A percentile compares a stretch with the other conserved stretches of the same genome.
These are phyloP conservation scores for Pomacea maculata DNA, from an alignment of 1,140 invertebrate genomes.

Conservation along the genomic window DNA sequence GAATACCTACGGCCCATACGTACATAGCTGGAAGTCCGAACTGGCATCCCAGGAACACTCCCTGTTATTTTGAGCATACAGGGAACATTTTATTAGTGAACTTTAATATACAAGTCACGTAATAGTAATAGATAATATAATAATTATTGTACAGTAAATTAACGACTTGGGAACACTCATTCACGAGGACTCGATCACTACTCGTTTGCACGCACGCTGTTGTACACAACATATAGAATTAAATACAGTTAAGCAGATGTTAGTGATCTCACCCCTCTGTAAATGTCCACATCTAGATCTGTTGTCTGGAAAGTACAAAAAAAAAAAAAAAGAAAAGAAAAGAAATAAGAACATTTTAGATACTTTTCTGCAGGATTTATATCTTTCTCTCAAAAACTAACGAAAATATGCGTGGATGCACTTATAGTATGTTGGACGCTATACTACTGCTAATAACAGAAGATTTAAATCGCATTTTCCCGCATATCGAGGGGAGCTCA, in stretches of 20 bases:
- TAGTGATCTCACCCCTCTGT: conserved; percentile 71
- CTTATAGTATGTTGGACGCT: neutral
- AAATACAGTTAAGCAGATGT: too few relatives aligned
- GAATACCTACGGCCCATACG: conserved; percentile 89
- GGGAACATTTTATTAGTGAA: neutral
- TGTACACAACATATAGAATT: neutral
- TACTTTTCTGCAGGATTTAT: neutral
- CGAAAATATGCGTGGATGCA: neutral
- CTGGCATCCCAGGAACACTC: conserved; percentile 83
- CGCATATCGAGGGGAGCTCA: too few relatives aligned
- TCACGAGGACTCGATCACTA: too few relatives aligned
- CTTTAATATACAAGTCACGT: too few relatives aligned
- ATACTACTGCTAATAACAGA: neutral
- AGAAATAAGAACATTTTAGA: neutral
- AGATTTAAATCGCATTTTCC: too few relatives aligned
- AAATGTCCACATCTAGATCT: conserved; percentile 74
- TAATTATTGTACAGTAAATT: too few relatives aligned
- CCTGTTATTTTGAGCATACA: conserved; percentile 60
- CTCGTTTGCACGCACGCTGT: too few relatives aligned
- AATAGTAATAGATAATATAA: too few relatives aligned
- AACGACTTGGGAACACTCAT: too few relatives aligned
- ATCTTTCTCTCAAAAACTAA: neutral
- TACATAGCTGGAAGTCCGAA: conserved; percentile 84
- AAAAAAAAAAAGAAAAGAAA: neutral
- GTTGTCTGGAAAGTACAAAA: neutral